These are phyloP conservation scores for Asteroscopus sphinx DNA, from an alignment of 2,888 invertebrate species.

Conservation along the genomic window DNA sequence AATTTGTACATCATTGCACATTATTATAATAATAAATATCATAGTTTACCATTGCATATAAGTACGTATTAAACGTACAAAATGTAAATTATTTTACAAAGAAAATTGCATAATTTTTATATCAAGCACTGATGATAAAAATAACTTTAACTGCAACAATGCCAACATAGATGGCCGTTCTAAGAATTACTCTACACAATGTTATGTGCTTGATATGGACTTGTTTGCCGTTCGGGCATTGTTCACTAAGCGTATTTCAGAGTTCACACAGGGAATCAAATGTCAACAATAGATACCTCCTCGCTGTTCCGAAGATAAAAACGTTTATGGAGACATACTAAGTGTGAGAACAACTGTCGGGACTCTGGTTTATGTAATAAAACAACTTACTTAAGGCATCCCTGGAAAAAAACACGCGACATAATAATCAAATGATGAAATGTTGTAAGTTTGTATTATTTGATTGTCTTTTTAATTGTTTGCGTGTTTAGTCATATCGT, in stretches of 20 bases:
- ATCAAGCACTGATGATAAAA: not conserved
- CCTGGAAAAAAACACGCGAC: conserved; percentile 34
- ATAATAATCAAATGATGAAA: conserved; percentile 34
- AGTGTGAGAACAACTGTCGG: conserved; percentile 16
- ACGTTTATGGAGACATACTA: conserved; percentile 27
- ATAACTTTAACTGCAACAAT: conserved; percentile 3
- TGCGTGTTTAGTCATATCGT: conserved; percentile 23
- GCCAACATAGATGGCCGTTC: conserved; percentile 5
- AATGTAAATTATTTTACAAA: not conserved
- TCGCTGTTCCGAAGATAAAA: conserved; percentile 31
- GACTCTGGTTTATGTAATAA: conserved; percentile 7
- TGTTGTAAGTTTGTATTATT: conserved; percentile 1
- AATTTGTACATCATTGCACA: too few relatives aligned
- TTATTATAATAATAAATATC: too few relatives aligned
- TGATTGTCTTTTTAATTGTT: conserved; percentile 14
- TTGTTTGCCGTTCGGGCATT: conserved; percentile 32
- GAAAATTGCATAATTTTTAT: not conserved
- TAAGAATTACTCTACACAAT: conserved; percentile 29
- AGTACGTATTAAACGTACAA: too few relatives aligned
- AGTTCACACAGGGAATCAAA: conserved; percentile 39
- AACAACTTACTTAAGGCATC: conserved; percentile 23
- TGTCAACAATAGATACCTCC: conserved; percentile 38
- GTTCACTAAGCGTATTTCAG: conserved; percentile 39
- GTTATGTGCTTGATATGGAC: conserved; percentile 27
- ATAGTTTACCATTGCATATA: too few relatives aligned